Evolutionary conservation across 2,113 vertebrate genomes (phyloP).

Genomic region (Festucalex cinctus): DNA sequence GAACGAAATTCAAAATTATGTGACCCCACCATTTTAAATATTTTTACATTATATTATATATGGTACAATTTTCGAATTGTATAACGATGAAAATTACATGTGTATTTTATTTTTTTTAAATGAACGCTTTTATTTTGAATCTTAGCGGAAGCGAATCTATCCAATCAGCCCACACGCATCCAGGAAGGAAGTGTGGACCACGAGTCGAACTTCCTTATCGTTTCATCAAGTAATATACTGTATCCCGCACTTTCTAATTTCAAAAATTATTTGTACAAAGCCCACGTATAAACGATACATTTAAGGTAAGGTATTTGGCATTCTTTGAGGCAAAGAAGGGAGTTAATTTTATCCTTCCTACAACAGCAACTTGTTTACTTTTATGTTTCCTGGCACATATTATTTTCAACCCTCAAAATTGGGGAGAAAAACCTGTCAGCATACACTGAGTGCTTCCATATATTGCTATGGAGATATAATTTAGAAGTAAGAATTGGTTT

Average conservation of each 20-base stretch:
- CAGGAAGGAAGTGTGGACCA: slow-evolving; percentile 64
- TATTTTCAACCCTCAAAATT: not conserved
- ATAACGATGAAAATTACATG: too few relatives aligned
- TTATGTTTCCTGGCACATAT: not conserved
- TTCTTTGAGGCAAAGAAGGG: not conserved
- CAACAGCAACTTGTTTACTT: not conserved
- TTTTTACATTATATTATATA: not conserved
- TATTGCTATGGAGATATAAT: not conserved
- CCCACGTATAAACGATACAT: not conserved
- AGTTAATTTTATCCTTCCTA: not conserved
- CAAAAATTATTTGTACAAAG: not conserved
- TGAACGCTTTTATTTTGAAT: slow-evolving; percentile 42
- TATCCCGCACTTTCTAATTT: slow-evolving; percentile 4
- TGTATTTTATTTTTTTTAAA: not conserved
- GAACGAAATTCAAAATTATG: not conserved
- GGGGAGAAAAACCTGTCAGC: not conserved
- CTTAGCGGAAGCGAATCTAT: not conserved
- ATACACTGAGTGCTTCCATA: not conserved
- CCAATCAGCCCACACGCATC: slow-evolving; percentile 54
- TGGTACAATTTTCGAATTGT: too few relatives aligned
- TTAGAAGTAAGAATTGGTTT: not conserved
- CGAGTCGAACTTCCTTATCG: slow-evolving; percentile 47
- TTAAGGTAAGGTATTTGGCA: slow-evolving; percentile 35
- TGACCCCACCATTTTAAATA: too few relatives aligned
- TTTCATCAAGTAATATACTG: slow-evolving; percentile 10